Evolutionary conservation across 2,888 invertebrate species (phyloP).

Genomic region (Vandiemenella viatica): DNA sequence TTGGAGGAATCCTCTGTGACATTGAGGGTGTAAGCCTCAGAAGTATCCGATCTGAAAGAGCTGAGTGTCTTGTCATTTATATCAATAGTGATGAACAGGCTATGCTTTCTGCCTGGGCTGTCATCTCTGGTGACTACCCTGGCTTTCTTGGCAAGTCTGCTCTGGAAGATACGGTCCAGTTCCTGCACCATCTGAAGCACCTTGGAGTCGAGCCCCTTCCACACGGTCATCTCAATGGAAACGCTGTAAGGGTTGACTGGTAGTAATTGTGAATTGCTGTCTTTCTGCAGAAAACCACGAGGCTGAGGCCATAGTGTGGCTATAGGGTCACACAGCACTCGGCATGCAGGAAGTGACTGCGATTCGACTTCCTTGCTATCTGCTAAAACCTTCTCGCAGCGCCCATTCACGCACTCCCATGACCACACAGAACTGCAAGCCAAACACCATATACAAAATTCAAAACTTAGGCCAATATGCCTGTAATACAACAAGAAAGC

Average conservation of each 20-base stretch:
- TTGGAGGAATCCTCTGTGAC: conserved; percentile 25
- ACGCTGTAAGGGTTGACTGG: conserved; percentile 36
- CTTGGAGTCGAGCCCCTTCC: not conserved
- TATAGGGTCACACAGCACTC: conserved; percentile 12
- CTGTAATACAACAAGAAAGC: not conserved
- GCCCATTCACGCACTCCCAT: conserved; percentile 9
- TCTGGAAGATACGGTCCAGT: conserved; percentile 2
- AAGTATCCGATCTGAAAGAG: conserved; percentile 43
- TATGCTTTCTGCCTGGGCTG: not conserved
- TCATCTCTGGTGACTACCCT: not conserved
- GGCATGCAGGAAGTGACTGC: conserved; percentile 11
- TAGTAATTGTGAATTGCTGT: conserved; percentile 20
- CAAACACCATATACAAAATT: not conserved
- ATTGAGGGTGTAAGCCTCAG: conserved; percentile 59
- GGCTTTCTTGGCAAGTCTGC: not conserved
- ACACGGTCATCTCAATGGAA: conserved; percentile 26
- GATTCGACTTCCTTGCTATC: not conserved
- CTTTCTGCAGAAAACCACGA: conserved; percentile 37
- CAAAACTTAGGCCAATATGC: not conserved
- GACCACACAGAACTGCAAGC: conserved; percentile 10
- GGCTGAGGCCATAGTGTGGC: conserved; percentile 46
- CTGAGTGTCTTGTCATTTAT: not conserved
- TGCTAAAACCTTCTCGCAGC: conserved; percentile 9
- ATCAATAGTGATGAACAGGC: not conserved
- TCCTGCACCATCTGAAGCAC: not conserved